Base-by-base conservation (phyloP, 2,888 invertebrate species). In the Phortica magna region DNA sequence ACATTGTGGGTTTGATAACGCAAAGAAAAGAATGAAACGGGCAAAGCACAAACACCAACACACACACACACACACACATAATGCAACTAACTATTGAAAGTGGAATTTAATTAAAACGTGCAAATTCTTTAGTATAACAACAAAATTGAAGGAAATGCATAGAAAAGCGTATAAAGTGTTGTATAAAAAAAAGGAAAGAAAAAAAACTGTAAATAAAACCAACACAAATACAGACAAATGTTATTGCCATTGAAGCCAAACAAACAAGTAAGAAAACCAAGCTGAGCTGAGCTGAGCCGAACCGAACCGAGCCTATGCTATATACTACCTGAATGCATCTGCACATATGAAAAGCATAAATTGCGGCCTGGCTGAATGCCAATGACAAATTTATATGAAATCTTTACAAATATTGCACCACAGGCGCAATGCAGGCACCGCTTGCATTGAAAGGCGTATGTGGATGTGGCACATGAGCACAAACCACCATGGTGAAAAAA, bases 371-470 rank as follows among this genome's bases (percentile, higher is more conserved):
- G 68, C 81, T 85, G 87, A 87, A 86, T 86, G 85, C 86, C 86
- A 86, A 86, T 86, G 88, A 85, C 88, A 86, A 88, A 86, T 86
- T 86, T 86, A 88, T 88, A 88, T 82, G 39, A 71, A 70, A 70
- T 70, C 41, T 48, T 42, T 61, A 19, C 59, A 61, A 61, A 61
- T 22, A 61, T 19, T 19, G 17, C 9, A 14, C 48, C 48, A 12
- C 48, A 48, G 48, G 48, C 9, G 14, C 48, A 48, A 14, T 12
- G 48, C 10, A 48, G 14, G 14, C 14, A 6, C 48, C 10, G 48
- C 9, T 14, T 12, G 14, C 48, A 48, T 9, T 12, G 48, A 48
- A 14, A 48, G 48, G 14, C 10, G 48, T 12, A n/a, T n/a, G n/a
- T n/a, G n/a, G n/a, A n/a, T n/a, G n/a, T n/a, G n/a, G n/a, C n/a